Evolutionary conservation across 2,113 vertebrate genomes (phyloP).

Genomic region (Aldabrachelys gigantea): DNA sequence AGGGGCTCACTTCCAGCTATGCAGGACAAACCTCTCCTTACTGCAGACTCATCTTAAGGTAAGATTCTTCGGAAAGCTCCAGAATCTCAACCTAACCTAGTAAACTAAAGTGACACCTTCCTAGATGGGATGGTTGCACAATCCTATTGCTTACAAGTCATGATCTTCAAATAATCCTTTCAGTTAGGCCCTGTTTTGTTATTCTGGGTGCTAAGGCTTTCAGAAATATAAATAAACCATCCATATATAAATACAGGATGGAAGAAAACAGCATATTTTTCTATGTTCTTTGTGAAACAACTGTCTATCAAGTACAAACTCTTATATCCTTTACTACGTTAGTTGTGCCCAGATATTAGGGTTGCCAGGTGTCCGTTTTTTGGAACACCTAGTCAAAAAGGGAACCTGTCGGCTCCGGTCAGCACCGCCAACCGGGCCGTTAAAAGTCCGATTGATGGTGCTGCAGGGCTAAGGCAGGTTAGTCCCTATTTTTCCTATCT

Average conservation of each 20-base stretch:
- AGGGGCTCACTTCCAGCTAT: neutral
- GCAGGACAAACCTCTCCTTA: neutral
- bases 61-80: neutral
- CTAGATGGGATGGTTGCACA: neutral
- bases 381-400: too few species aligned
- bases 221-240: neutral
- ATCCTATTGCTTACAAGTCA: neutral
- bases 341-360: too few species aligned
- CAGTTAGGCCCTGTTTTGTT: neutral
- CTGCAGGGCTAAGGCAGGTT: too few species aligned
- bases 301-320: neutral
- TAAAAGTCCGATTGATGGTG: too few species aligned
- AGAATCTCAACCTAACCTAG: neutral
- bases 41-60: neutral
- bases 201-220: neutral
- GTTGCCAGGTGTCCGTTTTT: too few species aligned
- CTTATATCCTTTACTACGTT: neutral
- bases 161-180: neutral
- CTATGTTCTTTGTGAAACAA: neutral
- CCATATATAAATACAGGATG: neutral
- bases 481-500: too few species aligned
- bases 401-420: too few species aligned
- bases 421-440: too few species aligned
- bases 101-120: neutral
- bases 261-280: neutral